Conservation (phyloP, 1,140 invertebrate species). For the Plectrocnemia conspersa region DNA sequence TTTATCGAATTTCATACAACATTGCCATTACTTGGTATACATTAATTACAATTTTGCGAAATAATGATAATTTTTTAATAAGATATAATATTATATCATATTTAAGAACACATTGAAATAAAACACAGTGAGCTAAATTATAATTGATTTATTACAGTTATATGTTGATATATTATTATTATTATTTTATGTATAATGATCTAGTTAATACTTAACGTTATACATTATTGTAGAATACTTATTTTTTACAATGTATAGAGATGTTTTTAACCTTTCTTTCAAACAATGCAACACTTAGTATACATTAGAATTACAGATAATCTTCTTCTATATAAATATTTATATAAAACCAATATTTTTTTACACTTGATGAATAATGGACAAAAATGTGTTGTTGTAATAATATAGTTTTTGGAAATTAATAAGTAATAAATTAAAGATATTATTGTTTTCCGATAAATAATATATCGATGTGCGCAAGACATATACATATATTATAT, state of each 20-base stretch:
- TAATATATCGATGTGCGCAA: slow-evolving; percentile 8
- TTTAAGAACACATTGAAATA: background rate
- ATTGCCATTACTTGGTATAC: too few species aligned
- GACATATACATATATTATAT: background rate
- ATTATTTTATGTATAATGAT: slow-evolving; percentile 9
- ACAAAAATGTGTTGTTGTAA: too few species aligned
- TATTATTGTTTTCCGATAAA: too few species aligned
- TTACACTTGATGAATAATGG: too few species aligned
- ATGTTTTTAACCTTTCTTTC: slow-evolving; percentile 11
- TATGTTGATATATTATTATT: slow-evolving; percentile 13
- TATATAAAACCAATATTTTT: too few species aligned
- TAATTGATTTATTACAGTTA: slow-evolving; percentile 26
- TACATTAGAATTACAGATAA: background rate
- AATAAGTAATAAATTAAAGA: slow-evolving; percentile 3
- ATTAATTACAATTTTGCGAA: too few species aligned
- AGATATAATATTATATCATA: slow-evolving; percentile 2
- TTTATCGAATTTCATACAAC: too few species aligned
- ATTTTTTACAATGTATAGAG: slow-evolving; percentile 12
- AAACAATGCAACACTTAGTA: slow-evolving; percentile 31
- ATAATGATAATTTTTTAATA: too few species aligned
- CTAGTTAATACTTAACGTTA: slow-evolving; percentile 20
- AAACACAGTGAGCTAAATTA: slow-evolving; percentile 1
- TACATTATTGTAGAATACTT: slow-evolving; percentile 20
- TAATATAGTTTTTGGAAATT: too few species aligned
- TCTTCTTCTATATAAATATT: too few species aligned